phyloP scores from a whole-genome alignment of 1,140 invertebrate genomes.

The Formica selysi region DNA sequence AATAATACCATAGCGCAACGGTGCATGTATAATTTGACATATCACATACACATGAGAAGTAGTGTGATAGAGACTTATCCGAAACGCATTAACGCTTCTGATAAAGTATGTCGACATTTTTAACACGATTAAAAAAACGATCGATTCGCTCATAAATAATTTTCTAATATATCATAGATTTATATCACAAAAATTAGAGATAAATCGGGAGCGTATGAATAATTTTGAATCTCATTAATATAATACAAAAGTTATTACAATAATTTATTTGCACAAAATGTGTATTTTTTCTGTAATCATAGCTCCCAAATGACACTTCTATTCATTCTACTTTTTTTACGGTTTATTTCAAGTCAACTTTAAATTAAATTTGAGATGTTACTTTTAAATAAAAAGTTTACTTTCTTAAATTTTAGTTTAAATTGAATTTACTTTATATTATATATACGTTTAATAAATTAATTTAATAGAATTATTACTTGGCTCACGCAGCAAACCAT shows the following conservation, averaged over 20 bases:
- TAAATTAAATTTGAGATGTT: not conserved
- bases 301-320: not conserved
- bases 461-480: constrained; percentile 54
- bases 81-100: not conserved
- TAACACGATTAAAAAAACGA: not conserved
- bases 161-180: not conserved
- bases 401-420: too few species aligned
- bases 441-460: not conserved
- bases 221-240: not conserved
- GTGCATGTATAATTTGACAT: not conserved
- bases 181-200: not conserved
- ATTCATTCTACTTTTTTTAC: not conserved
- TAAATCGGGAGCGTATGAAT: not conserved
- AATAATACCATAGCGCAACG: too few species aligned
- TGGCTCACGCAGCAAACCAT: constrained; percentile 86
- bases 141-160: not conserved
- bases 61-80: not conserved
- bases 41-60: not conserved
- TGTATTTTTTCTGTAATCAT: not conserved
- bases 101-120: not conserved
- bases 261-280: not conserved
- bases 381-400: too few species aligned
- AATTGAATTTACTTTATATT: not conserved
- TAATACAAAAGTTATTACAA: not conserved
- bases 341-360: not conserved